Conservation (phyloP, 1,140 invertebrate species). For the Drosophila guanche region DNA sequence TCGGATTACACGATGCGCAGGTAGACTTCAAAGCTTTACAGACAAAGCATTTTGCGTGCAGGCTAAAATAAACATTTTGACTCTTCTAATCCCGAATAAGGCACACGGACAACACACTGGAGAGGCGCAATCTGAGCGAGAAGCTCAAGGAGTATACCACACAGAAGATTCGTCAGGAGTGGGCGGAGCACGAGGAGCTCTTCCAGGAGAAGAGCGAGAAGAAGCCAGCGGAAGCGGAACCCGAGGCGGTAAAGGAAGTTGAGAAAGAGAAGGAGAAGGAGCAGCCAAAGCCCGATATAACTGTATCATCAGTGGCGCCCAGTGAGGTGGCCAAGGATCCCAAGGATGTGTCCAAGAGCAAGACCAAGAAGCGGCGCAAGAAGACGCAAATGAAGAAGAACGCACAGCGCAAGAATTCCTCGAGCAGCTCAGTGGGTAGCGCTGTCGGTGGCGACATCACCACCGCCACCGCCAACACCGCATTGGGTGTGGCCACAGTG, state of each 20-base stretch:
- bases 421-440: constrained; percentile 82
- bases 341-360: constrained; percentile 83
- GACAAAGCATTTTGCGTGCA: neutral
- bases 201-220: constrained; percentile 65
- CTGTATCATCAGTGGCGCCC: constrained; percentile 65
- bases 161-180: constrained; percentile 81
- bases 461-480: constrained; percentile 45
- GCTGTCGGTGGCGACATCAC: constrained; percentile 51
- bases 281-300: constrained; percentile 5
- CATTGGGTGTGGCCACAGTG: constrained; percentile 57
- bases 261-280: constrained; percentile 16
- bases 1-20: constrained; percentile 87
- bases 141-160: constrained; percentile 79
- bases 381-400: constrained; percentile 91
- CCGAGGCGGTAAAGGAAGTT: constrained; percentile 19
- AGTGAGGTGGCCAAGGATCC: constrained; percentile 59
- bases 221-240: constrained; percentile 30
- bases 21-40: constrained; percentile 63
- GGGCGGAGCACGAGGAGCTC: constrained; percentile 81
- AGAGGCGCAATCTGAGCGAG: constrained; percentile 69
- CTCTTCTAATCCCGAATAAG: constrained; percentile 17
- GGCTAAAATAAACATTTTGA: neutral
- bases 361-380: constrained; percentile 90
- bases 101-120: constrained; percentile 77
- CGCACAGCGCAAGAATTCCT: constrained; percentile 88